Conservation (phyloP, 2,888 invertebrate species). For the Falcaria lacertinaria region DNA sequence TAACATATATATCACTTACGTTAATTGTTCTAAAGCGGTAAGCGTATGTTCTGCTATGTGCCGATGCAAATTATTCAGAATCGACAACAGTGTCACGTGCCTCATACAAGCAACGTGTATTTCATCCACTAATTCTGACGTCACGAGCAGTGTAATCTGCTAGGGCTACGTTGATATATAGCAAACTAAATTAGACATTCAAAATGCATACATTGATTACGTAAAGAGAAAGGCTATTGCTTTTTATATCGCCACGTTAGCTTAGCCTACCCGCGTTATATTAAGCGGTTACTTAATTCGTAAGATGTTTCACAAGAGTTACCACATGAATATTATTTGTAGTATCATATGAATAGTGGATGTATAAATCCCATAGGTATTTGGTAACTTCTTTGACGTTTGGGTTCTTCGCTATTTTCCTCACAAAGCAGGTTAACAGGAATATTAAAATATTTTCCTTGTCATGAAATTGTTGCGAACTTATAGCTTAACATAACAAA, state of each 20-base stretch:
- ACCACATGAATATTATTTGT: too few species aligned
- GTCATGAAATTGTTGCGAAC: background rate
- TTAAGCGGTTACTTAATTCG: too few species aligned
- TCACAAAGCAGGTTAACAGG: background rate
- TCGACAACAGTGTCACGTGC: background rate
- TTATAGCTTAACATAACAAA: too few species aligned
- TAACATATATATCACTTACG: background rate
- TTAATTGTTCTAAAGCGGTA: background rate
- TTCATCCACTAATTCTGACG: constrained; percentile 4
- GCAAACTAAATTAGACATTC: too few species aligned
- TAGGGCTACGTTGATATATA: too few species aligned
- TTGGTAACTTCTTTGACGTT: background rate
- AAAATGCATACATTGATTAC: too few species aligned
- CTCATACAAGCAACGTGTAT: background rate
- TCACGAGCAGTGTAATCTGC: background rate
- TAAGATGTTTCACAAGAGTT: too few species aligned
- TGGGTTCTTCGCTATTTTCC: background rate
- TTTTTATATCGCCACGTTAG: too few species aligned
- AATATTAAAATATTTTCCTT: background rate
- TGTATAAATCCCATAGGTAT: background rate
- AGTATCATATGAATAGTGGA: too few species aligned
- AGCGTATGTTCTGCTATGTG: background rate
- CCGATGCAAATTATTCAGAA: background rate
- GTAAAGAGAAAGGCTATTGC: too few species aligned
- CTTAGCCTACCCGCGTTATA: too few species aligned